Percentiles rank a stretch among this genome's conserved stretches.
Conservation (phyloP, 2,113 vertebrate species). For the Marcusenius ussheri region DNA sequence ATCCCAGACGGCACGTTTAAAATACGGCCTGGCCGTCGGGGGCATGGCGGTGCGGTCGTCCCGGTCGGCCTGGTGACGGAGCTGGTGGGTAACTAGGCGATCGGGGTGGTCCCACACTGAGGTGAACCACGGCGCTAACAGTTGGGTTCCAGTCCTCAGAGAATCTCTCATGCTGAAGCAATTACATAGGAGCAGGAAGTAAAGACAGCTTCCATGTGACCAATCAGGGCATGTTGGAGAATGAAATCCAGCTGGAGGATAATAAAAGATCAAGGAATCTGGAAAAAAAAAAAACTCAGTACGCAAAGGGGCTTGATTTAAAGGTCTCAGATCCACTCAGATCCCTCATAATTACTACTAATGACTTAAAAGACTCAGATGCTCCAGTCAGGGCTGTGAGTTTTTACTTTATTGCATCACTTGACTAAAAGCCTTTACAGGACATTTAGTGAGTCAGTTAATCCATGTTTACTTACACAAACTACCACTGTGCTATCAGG, state of each 20-base stretch:
- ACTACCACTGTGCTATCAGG: not conserved
- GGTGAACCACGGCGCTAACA: not conserved
- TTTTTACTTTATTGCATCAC: not conserved
- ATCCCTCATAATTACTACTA: constrained; percentile 8
- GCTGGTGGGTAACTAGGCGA: not conserved
- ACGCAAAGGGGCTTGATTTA: not conserved
- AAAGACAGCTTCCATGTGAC: not conserved
- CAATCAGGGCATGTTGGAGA: not conserved
- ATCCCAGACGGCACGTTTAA: not conserved
- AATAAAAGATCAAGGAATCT: not conserved
- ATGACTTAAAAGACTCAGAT: not conserved
- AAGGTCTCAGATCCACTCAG: not conserved
- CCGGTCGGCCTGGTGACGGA: not conserved
- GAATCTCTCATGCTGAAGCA: not conserved
- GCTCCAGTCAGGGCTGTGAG: not conserved
- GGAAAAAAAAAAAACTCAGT: not conserved
- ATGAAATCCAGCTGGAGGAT: not conserved
- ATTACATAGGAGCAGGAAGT: not conserved
- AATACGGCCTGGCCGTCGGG: not conserved
- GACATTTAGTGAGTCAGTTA: not conserved
- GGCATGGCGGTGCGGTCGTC: not conserved
- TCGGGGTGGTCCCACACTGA: not conserved
- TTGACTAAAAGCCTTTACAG: not conserved
- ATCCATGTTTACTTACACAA: not conserved
- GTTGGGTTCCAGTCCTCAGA: not conserved